Evolutionary conservation across 2,888 invertebrate genomes (phyloP), one percentile per base, ranked within the genome.

Genomic region (Papilio elwesi): DNA sequence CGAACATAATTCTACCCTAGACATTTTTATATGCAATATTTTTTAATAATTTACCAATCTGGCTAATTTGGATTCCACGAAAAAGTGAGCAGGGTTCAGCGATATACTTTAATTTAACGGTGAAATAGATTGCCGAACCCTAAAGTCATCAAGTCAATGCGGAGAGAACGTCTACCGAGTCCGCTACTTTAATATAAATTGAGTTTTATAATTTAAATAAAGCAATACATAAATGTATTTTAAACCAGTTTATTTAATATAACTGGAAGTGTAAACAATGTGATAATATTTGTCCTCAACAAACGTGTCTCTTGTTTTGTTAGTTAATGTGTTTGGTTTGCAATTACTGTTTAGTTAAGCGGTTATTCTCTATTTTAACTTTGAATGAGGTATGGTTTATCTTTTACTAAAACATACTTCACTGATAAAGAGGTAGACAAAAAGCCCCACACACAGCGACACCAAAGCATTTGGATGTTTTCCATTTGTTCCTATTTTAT

Each of bases 251-350:
- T 59, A 38, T 59, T n/a, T 59, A 59, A 59, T 59, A 38, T 59
- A 16, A 26, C n/a, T 59, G 38, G 38, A 43, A 36, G 52, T 63
- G 52, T 62, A 69, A 69, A 52, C 59, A 66, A 16, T 49, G 59
- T 16, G 49, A 49, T 15, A 47, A 65, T 65, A 59, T 66, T 66
- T 66, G 43, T 13, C 47, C 43, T 66, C 11, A 16, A 63, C 53
- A 70, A 59, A 66, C 57, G 38, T 10, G 48, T 12, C 55, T 53
- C 11, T 43, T 71, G 59, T 71, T 71, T 66, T 66, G 59, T 51
- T 66, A 66, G 66, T 67, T 71, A 71, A 71, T 71, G 66, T 66
- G 66, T 71, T 66, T 71, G 48, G 36, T 59, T 71, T 71, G 51
- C 57, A 43, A 59, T 71, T 64, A 55, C 11, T 53, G 26, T 43